Conservation (phyloP, 1,140 invertebrate genomes). For the Calephelis nemesis region DNA sequence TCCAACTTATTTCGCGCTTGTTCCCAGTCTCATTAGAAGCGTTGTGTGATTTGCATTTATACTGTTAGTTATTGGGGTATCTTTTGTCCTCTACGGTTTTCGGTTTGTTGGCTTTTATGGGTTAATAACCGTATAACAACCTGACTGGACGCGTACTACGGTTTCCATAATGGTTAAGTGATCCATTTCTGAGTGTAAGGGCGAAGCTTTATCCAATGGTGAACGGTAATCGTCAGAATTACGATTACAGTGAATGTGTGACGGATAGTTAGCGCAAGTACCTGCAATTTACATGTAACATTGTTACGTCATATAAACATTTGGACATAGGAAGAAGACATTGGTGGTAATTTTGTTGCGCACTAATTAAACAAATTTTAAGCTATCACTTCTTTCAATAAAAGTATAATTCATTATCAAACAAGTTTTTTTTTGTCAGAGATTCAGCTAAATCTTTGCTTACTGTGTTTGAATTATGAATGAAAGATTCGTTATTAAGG, state of each 20-base stretch:
- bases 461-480: neutral
- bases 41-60: neutral
- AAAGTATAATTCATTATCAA: too few relatives aligned
- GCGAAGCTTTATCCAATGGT: neutral
- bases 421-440: too few relatives aligned
- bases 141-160: neutral
- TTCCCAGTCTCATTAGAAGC: neutral
- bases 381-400: too few relatives aligned
- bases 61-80: neutral
- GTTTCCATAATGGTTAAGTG: neutral
- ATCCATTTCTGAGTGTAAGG: neutral
- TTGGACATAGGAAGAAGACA: too few relatives aligned
- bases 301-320: too few relatives aligned
- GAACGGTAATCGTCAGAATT: neutral
- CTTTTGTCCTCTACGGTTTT: neutral
- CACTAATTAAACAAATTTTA: too few relatives aligned
- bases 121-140: neutral
- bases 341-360: too few relatives aligned
- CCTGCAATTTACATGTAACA: too few relatives aligned
- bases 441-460: too few relatives aligned
- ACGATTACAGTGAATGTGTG: neutral
- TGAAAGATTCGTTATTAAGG: slow-evolving; percentile 1
- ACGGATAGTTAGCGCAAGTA: too few relatives aligned
- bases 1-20: neutral
- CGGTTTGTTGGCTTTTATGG: slow-evolving; percentile 6